These are phyloP conservation scores for Drosophila prostipennis DNA, from an alignment of 2,888 invertebrate genomes.

Conservation along the genomic window DNA sequence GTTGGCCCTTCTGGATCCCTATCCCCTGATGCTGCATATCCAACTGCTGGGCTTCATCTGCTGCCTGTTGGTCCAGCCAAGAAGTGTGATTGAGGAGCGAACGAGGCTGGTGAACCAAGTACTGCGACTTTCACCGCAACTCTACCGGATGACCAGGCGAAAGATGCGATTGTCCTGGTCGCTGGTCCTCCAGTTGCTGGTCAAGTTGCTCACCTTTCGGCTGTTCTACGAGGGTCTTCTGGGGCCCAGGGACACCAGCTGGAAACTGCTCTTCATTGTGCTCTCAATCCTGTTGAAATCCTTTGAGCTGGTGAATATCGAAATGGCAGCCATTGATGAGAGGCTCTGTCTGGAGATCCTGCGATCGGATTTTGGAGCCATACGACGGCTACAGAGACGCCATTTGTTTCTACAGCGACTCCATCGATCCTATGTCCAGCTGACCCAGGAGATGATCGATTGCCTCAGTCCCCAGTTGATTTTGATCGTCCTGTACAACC, in stretches of 20 bases:
- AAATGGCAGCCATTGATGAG: constrained; percentile 30
- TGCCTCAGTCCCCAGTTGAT: constrained; percentile 49
- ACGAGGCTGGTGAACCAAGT: constrained; percentile 45
- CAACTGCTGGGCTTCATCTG: constrained; percentile 57
- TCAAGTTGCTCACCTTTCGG: constrained; percentile 46
- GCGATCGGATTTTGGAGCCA: constrained; percentile 29
- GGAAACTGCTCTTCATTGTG: background rate
- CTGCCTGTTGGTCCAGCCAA: constrained; percentile 50
- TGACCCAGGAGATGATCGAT: constrained; percentile 45
- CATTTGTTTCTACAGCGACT: constrained; percentile 42
- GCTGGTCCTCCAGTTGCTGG: constrained; percentile 38
- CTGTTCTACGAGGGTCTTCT: constrained; percentile 14
- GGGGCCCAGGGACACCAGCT: background rate
- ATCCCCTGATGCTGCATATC: constrained; percentile 42
- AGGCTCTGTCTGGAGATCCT: constrained; percentile 38
- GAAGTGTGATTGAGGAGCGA: constrained; percentile 22
- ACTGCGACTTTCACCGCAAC: constrained; percentile 34
- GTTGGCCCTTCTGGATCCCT: constrained; percentile 31
- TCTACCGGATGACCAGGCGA: constrained; percentile 30
- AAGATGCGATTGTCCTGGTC: constrained; percentile 53
- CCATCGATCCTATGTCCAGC: constrained; percentile 35
- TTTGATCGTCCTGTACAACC: constrained; percentile 50
- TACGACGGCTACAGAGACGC: constrained; percentile 30
- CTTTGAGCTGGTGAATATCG: constrained; percentile 45
- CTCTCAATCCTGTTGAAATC: constrained; percentile 48